Conservation (phyloP, 2,888 invertebrate species). For the Dascillus cervinus region DNA sequence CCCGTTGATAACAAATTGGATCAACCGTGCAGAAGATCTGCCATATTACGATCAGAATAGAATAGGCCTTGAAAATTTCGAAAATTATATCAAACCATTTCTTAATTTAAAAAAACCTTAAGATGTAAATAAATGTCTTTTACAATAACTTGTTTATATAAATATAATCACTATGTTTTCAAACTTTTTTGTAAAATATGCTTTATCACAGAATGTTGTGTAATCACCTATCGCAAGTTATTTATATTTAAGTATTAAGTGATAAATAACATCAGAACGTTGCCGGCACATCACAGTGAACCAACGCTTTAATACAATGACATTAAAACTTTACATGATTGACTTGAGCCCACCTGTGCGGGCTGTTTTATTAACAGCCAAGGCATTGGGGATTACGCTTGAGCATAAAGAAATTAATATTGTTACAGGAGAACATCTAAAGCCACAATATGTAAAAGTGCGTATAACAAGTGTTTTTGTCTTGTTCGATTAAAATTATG, state of each 20-base stretch:
- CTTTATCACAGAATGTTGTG: too few relatives aligned
- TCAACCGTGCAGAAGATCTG: slow-evolving; percentile 26
- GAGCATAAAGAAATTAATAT: slow-evolving; percentile 40
- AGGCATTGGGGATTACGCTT: slow-evolving; percentile 41
- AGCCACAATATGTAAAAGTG: slow-evolving; percentile 39
- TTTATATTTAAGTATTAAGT: too few relatives aligned
- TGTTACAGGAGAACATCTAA: slow-evolving; percentile 35
- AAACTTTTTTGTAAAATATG: too few relatives aligned
- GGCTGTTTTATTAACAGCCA: slow-evolving; percentile 42
- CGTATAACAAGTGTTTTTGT: too few relatives aligned
- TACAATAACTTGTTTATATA: too few relatives aligned
- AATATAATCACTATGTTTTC: too few relatives aligned
- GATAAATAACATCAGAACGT: too few relatives aligned
- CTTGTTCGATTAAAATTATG: too few relatives aligned
- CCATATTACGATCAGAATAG: slow-evolving; percentile 21
- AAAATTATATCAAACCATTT: too few relatives aligned
- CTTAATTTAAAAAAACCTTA: too few relatives aligned
- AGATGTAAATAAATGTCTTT: too few relatives aligned
- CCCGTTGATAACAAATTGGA: slow-evolving; percentile 30
- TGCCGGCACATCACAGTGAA: not conserved
- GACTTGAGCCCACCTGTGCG: slow-evolving; percentile 44
- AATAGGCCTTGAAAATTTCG: not conserved
- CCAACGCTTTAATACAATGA: slow-evolving; percentile 19
- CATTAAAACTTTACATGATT: slow-evolving; percentile 39
- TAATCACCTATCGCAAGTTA: too few relatives aligned